phyloP scores from a whole-genome alignment of 1,140 invertebrate species.

The Magallana angulata region DNA sequence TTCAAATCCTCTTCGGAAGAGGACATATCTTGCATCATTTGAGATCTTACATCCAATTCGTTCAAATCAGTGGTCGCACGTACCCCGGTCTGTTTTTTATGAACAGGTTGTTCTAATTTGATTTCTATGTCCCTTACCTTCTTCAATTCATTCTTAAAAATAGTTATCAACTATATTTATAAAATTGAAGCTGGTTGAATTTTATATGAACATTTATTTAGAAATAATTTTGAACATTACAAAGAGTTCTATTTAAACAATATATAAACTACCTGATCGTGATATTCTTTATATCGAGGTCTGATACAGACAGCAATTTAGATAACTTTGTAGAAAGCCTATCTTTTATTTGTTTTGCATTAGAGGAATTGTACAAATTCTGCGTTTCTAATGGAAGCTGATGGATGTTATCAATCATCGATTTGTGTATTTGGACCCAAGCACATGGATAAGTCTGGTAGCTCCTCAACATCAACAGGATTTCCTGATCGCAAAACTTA shows the following conservation, averaged over 20 bases:
- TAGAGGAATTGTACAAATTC: neutral
- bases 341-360: neutral
- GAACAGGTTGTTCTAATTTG: neutral
- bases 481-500: neutral
- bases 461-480: neutral
- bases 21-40: neutral
- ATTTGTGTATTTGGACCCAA: neutral
- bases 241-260: neutral
- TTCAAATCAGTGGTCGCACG: no score
- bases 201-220: neutral
- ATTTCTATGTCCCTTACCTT: neutral
- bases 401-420: neutral
- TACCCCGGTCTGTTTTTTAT: no score
- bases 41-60: no score
- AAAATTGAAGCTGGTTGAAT: no score
- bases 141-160: neutral
- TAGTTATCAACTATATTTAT: no score
- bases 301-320: neutral
- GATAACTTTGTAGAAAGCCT: neutral
- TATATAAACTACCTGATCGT: no score
- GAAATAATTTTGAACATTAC: neutral
- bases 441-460: neutral
- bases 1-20: neutral
- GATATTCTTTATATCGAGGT: no score
- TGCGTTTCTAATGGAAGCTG: neutral